Evolutionary conservation across 2,797 vertebrate species (phyloP), one percentile per base, ranked within the genome.

Genomic region (Chelon labrosus): DNA sequence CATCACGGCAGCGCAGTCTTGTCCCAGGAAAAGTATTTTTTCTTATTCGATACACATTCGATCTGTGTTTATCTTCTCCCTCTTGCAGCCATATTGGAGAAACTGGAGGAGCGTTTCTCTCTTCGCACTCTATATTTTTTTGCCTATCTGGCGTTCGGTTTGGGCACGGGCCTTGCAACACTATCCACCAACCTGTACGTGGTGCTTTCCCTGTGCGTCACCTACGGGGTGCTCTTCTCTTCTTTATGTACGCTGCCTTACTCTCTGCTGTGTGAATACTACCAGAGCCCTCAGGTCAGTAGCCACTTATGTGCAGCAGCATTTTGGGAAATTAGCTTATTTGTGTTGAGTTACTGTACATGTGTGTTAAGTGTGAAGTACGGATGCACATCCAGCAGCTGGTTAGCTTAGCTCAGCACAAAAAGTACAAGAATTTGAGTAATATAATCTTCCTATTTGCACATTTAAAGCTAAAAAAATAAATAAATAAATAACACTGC

Each of bases 211-310:
- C 95, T 99, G 5, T 99, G 98, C 3, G 86, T 96, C 61, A 99
- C 97, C 82, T 97, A 99, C 0, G 98, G 98, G 17, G 92, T 99
- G 51, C 94, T 99, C 59, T 99, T 99, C 47, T 98, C 98, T 65
- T 99, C 98, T 0, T 95, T 99, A 50, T 99, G 98, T 93, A 99
- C 98, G 0, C 95, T 99, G 93, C 98, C 98, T 84, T 99, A 99
- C 93, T 99, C 98, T 13, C 96, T 99, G 75, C 96, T 99, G 63
- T 99, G 98, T 2, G 98, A 99, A 91, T 99, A 99, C 94, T 99
- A 99, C 95, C 98, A 99, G 94, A 98, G 95, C 88, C 96, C 92
- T 10, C 95, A 98, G 97, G 98, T 99, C 47, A 90, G 93, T 92
- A 27, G 51, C n/a, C 7, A 19, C 1, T 75, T 31, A 19, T 22